These are phyloP conservation scores for Eudyptes chrysolophus DNA, from an alignment of 2,113 vertebrate genomes.

Conservation along the genomic window DNA sequence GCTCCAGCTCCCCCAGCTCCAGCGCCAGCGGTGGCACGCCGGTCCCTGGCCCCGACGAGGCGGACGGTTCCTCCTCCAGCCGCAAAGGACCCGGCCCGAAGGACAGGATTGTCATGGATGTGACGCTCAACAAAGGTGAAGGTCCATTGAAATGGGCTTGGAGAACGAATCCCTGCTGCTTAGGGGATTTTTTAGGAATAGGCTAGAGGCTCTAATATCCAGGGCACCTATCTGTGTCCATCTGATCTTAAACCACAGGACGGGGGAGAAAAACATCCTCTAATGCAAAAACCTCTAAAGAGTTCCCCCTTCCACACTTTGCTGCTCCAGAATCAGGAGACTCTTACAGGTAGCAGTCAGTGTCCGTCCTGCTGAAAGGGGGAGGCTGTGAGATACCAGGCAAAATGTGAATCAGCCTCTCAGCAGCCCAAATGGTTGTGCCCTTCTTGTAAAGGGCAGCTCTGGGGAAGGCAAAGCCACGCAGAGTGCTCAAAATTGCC, in stretches of 20 bases:
- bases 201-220: background rate
- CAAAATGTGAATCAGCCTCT: background rate
- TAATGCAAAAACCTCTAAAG: background rate
- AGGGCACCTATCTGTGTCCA: fast-evolving
- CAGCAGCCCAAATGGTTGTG: fast-evolving
- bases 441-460: background rate
- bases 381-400: background rate
- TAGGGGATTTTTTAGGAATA: background rate
- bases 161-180: background rate
- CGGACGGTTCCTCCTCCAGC: conserved; percentile 54
- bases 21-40: conserved; percentile 70
- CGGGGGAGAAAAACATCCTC: background rate
- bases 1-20: conserved; percentile 90
- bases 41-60: conserved; percentile 63
- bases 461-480: background rate
- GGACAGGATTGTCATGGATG: conserved; percentile 94
- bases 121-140: conserved; percentile 93
- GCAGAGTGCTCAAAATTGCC: background rate
- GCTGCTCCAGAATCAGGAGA: background rate
- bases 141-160: fast-evolving
- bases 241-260: background rate
- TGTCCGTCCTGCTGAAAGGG: background rate
- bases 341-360: background rate
- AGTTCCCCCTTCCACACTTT: background rate
- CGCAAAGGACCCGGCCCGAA: conserved; percentile 88